A percentile compares a stretch with the other conserved stretches of the same genome.
These are phyloP conservation scores for Oscheius onirici DNA, from an alignment of 2,888 invertebrate genomes.

Conservation along the genomic window DNA sequence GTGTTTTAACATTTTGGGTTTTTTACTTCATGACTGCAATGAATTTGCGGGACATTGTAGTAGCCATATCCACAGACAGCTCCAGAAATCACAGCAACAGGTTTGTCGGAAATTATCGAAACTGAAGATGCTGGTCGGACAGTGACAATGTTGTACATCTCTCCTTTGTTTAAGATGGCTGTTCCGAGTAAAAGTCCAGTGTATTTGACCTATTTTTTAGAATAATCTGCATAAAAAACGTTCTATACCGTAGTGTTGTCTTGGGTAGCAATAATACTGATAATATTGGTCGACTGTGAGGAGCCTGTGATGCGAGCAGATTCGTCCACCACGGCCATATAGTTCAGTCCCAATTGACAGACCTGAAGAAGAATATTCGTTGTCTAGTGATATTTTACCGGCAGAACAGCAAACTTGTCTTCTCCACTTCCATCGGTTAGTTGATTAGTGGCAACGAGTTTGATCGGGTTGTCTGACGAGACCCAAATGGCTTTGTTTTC, in stretches of 20 bases:
- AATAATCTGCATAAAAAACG: background rate
- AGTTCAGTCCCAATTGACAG: constrained; percentile 24
- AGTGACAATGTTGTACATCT: constrained; percentile 15
- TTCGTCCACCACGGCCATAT: constrained; percentile 29
- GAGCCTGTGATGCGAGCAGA: constrained; percentile 5
- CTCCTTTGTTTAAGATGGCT: background rate
- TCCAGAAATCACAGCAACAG: constrained; percentile 33
- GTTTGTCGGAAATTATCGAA: background rate
- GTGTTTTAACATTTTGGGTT: background rate
- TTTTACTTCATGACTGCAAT: constrained; percentile 37
- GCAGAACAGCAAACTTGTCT: constrained; percentile 23
- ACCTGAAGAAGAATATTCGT: constrained; percentile 10
- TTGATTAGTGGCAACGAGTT: constrained; percentile 23
- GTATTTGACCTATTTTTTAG: background rate
- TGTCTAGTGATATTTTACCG: background rate
- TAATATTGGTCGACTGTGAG: constrained; percentile 16
- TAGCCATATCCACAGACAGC: constrained; percentile 38
- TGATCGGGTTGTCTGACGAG: background rate
- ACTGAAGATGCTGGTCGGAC: background rate
- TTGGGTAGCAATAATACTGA: constrained; percentile 33
- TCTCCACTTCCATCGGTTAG: constrained; percentile 6
- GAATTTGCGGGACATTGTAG: constrained; percentile 8
- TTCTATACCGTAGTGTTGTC: constrained; percentile 16
- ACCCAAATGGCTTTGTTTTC: constrained; percentile 22
- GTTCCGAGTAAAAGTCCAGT: background rate